Percentiles rank a stretch among this genome's conserved stretches.
Evolutionary conservation across 2,113 vertebrate species (phyloP).

Genomic region (Pedetes capensis): DNA sequence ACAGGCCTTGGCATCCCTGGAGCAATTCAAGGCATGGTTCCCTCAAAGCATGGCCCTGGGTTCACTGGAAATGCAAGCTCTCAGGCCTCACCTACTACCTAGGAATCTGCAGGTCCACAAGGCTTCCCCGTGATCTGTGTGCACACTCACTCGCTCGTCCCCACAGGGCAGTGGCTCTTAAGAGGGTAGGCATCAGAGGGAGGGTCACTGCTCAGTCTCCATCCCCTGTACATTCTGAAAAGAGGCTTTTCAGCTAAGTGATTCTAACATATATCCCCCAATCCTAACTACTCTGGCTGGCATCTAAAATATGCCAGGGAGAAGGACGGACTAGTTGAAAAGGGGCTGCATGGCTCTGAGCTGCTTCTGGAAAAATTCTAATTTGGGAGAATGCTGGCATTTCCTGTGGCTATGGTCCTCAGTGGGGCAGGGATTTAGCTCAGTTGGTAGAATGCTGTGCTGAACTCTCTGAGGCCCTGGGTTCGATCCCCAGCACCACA

Average conservation of each 20-base stretch:
- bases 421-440: too few species aligned
- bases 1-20: neutral
- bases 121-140: neutral
- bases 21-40: too few species aligned
- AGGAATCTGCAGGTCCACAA: neutral
- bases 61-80: neutral
- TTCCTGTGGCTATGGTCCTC: neutral
- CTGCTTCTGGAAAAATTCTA: neutral
- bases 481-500: too few species aligned
- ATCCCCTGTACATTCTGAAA: neutral
- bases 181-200: too few species aligned
- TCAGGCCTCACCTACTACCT: neutral
- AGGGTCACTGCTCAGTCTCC: neutral
- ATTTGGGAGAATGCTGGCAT: too few species aligned
- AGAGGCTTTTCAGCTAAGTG: neutral
- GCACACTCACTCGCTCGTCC: neutral
- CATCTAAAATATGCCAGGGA: neutral
- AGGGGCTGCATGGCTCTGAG: neutral
- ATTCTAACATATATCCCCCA: neutral
- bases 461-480: too few species aligned
- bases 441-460: too few species aligned
- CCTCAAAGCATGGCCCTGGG: neutral
- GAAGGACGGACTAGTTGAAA: neutral
- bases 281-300: neutral
- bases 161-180: neutral